These are phyloP conservation scores for Sitodiplosis mosellana DNA, from an alignment of 1,140 invertebrate species.

Conservation along the genomic window DNA sequence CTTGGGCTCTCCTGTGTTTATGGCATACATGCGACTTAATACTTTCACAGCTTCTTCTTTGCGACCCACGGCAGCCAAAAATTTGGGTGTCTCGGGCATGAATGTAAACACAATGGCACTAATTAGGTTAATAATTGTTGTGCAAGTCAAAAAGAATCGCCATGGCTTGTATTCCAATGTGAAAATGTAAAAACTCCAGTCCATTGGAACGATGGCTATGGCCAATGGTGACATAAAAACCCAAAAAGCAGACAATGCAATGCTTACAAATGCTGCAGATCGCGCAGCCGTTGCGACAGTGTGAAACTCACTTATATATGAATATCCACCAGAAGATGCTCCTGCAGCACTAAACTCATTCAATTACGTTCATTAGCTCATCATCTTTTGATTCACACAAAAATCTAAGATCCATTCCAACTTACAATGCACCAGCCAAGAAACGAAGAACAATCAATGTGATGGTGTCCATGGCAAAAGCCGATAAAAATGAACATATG, in stretches of 20 bases:
- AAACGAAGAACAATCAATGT: constrained; percentile 50
- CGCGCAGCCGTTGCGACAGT: too few species aligned
- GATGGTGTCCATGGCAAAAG: constrained; percentile 46
- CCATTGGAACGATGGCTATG: too few species aligned
- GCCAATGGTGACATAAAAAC: too few species aligned
- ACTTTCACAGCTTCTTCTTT: constrained; percentile 36
- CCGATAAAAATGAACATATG: constrained; percentile 40
- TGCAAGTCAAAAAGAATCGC: constrained; percentile 38
- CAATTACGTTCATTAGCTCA: too few species aligned
- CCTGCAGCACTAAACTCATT: too few species aligned
- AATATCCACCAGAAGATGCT: too few species aligned
- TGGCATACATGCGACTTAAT: constrained; percentile 35
- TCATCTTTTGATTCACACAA: too few species aligned
- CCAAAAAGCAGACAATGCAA: too few species aligned
- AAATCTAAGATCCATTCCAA: too few species aligned
- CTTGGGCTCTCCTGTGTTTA: constrained; percentile 32
- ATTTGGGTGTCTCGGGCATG: constrained; percentile 62
- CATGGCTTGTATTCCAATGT: constrained; percentile 36
- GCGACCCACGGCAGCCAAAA: constrained; percentile 40
- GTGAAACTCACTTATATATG: too few species aligned
- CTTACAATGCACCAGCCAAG: constrained; percentile 55
- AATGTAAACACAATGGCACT: constrained; percentile 30
- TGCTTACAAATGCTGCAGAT: too few species aligned
- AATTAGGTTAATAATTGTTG: constrained; percentile 33
- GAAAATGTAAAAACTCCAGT: constrained; percentile 26